A percentile compares a stretch with the other conserved stretches of the same genome.
Conservation (phyloP, 64 coral and sea anemone genomes). For the Exaiptasia diaphana region DNA sequence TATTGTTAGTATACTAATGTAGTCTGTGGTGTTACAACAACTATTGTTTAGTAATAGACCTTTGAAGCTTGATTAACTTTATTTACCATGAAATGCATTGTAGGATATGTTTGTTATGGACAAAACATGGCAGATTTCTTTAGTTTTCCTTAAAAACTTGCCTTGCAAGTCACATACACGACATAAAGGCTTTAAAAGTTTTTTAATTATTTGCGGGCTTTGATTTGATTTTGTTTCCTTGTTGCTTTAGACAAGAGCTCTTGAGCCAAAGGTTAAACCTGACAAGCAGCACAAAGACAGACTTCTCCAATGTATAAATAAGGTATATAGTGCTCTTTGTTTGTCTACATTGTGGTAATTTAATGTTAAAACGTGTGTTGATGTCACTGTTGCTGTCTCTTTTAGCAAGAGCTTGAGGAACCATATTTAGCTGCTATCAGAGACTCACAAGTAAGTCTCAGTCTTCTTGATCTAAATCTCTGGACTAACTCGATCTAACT, state of each 20-base stretch:
- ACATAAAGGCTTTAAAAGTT: too few species aligned
- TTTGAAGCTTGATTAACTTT: neutral
- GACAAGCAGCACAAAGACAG: conserved; percentile 80
- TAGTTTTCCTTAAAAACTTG: too few species aligned
- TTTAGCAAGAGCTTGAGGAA: conserved; percentile 79
- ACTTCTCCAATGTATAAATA: conserved; percentile 68
- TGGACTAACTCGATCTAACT: neutral
- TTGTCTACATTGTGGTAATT: neutral
- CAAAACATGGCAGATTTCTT: too few species aligned
- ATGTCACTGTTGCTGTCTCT: neutral
- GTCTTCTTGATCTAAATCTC: neutral
- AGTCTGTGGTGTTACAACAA: too few species aligned
- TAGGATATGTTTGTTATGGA: too few species aligned
- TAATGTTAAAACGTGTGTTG: neutral
- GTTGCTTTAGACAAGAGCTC: conserved; percentile 44
- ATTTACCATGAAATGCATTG: neutral
- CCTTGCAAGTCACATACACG: too few species aligned
- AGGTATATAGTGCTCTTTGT: conserved; percentile 28
- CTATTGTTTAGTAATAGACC: neutral
- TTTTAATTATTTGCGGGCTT: too few species aligned
- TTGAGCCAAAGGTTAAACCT: conserved; percentile 68
- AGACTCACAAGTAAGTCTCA: conserved; percentile 68
- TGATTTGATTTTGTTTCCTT: too few species aligned
- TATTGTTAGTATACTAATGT: conserved; percentile 24
- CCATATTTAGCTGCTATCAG: conserved; percentile 53